These are phyloP conservation scores for Emmelina monodactyla DNA, from an alignment of 2,888 invertebrate species.

Conservation along the genomic window DNA sequence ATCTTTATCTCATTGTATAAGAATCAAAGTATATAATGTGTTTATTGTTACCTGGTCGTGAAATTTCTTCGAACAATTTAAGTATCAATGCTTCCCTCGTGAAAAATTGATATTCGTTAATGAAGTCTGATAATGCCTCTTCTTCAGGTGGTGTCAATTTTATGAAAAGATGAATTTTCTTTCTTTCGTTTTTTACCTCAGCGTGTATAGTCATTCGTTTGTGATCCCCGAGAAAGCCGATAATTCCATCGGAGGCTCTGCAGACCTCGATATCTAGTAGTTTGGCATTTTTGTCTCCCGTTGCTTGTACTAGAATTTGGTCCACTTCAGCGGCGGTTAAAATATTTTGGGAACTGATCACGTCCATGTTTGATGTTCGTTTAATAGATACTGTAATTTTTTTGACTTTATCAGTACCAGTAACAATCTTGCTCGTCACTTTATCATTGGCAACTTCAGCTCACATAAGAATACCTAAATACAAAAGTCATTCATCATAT, in stretches of 20 bases:
- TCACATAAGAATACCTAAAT: no score
- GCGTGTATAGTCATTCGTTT: slow-evolving; percentile 26
- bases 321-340: slow-evolving; percentile 12
- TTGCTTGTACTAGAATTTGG: slow-evolving; percentile 12
- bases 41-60: slow-evolving; percentile 17
- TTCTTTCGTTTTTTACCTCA: slow-evolving; percentile 15
- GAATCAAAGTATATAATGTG: not conserved
- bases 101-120: slow-evolving; percentile 28
- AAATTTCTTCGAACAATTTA: slow-evolving; percentile 31
- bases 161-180: slow-evolving; percentile 26
- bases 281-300: slow-evolving; percentile 17
- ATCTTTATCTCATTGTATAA: no score
- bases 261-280: slow-evolving; percentile 21
- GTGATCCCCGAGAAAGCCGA: slow-evolving; percentile 46
- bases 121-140: slow-evolving; percentile 36
- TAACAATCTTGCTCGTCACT: no score
- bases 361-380: not conserved
- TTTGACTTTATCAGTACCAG: no score
- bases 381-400: no score
- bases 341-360: slow-evolving; percentile 8
- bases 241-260: slow-evolving; percentile 30
- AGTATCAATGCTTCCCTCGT: slow-evolving; percentile 36
- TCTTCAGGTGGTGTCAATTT: slow-evolving; percentile 35
- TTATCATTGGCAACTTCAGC: no score
- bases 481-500: no score